Percentiles rank a stretch among this genome's conserved stretches.
Evolutionary conservation across 2,797 vertebrate genomes (phyloP).

Genomic region (Hyperoplus lanceolatus): DNA sequence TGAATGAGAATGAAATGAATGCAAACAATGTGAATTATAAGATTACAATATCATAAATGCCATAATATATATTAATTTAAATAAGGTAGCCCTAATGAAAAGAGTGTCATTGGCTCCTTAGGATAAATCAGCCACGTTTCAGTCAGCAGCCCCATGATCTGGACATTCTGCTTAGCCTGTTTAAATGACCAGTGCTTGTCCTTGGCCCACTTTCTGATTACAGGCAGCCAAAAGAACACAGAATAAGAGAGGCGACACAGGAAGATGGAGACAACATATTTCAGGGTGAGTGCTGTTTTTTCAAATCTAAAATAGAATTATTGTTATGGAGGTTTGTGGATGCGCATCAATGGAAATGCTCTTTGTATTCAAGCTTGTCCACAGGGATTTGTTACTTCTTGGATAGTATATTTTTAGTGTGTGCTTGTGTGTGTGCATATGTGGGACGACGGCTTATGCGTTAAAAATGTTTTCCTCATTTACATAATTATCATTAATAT

Average conservation of each 20-base stretch:
- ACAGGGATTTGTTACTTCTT: conserved; percentile 61
- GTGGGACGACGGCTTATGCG: conserved; percentile 55
- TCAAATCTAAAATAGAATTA: conserved; percentile 56
- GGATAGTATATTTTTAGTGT: conserved; percentile 72
- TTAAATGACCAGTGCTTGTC: conserved; percentile 78
- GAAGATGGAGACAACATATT: conserved; percentile 73
- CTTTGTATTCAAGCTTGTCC: conserved; percentile 47
- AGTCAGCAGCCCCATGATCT: conserved; percentile 65
- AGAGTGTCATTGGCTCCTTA: conserved; percentile 37
- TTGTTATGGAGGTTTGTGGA: conserved; percentile 50
- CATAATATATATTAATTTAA: conserved; percentile 11
- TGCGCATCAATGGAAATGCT: conserved; percentile 50
- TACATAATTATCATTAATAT: conserved; percentile 58
- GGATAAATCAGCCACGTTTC: conserved; percentile 56
- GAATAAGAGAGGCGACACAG: conserved; percentile 42
- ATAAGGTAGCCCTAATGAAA: conserved; percentile 27
- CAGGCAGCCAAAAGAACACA: conserved; percentile 68
- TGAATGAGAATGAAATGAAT: too few species aligned
- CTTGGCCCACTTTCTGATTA: conserved; percentile 81
- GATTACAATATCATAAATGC: too few species aligned
- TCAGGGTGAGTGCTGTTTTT: conserved; percentile 76
- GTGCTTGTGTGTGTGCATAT: conserved; percentile 55
- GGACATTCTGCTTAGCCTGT: conserved; percentile 72
- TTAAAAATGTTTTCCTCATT: conserved; percentile 49
- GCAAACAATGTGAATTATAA: too few species aligned